A percentile compares a stretch with the other conserved stretches of the same genome.
Evolutionary conservation across 2,888 invertebrate species (phyloP).

Genomic region (Subacronicta megacephala): DNA sequence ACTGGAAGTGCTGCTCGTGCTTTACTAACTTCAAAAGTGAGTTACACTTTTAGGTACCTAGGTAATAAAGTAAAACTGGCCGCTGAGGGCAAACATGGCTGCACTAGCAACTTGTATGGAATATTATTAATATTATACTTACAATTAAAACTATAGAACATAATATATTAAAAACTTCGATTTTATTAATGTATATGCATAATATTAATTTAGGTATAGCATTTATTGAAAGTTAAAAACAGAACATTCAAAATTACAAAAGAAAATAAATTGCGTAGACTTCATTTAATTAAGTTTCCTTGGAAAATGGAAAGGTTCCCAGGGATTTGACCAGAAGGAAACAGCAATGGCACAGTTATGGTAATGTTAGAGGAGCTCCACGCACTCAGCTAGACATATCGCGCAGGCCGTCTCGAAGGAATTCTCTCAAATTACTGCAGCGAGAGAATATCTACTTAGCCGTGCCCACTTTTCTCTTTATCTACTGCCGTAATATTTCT

Average conservation of each 20-base stretch:
- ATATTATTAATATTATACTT: background rate
- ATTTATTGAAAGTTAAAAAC: too few relatives aligned
- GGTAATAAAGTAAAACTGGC: conserved; percentile 39
- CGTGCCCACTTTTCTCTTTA: conserved; percentile 52
- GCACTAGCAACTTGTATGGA: conserved; percentile 24
- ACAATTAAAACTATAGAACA: background rate
- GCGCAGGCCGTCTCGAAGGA: conserved; percentile 51
- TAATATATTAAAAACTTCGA: too few relatives aligned
- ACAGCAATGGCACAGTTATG: conserved; percentile 46
- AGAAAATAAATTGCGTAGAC: conserved; percentile 12
- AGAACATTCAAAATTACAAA: background rate
- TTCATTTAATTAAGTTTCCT: conserved; percentile 37
- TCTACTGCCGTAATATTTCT: conserved; percentile 53
- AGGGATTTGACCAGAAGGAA: conserved; percentile 47
- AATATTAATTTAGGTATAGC: too few relatives aligned
- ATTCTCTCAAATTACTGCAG: conserved; percentile 55
- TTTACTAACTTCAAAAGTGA: conserved; percentile 45
- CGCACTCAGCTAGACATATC: conserved; percentile 51
- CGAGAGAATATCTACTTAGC: conserved; percentile 47
- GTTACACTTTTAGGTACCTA: conserved; percentile 32
- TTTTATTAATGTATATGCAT: too few relatives aligned
- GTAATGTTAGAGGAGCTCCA: conserved; percentile 48
- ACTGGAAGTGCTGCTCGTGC: conserved; percentile 53
- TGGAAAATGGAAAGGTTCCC: conserved; percentile 29
- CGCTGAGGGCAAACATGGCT: conserved; percentile 25